These are phyloP conservation scores for Uropetala carovei DNA, from an alignment of 2,888 invertebrate species.

Conservation along the genomic window DNA sequence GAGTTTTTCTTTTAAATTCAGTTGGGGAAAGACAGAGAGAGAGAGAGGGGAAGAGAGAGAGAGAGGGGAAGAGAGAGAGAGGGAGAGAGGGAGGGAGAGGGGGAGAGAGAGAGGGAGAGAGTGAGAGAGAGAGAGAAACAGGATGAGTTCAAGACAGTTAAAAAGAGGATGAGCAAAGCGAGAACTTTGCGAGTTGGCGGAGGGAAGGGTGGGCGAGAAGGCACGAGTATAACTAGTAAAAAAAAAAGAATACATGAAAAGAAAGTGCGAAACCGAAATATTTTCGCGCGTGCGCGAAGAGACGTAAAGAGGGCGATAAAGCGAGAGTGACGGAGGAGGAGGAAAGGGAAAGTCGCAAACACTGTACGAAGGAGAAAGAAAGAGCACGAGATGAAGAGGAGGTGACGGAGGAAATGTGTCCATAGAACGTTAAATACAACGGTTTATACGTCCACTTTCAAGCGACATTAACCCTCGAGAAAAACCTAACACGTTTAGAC, in stretches of 20 bases:
- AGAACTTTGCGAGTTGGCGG: neutral
- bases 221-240: neutral
- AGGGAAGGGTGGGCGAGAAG: no score
- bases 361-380: neutral
- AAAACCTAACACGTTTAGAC: neutral
- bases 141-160: neutral
- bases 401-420: neutral
- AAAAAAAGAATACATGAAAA: neutral
- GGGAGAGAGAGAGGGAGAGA: neutral
- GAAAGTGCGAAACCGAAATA: neutral
- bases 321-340: neutral
- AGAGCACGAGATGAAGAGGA: neutral
- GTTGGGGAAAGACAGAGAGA: neutral
- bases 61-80: no score
- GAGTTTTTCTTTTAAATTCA: no score
- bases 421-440: neutral
- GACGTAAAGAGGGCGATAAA: neutral
- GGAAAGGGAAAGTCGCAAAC: neutral
- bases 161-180: no score
- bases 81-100: neutral
- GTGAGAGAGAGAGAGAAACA: neutral
- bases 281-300: neutral
- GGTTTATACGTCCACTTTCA: neutral
- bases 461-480: neutral
- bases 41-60: neutral